Conservation (phyloP, 2,888 invertebrate species). For the Drosophila suboccidentalis region DNA sequence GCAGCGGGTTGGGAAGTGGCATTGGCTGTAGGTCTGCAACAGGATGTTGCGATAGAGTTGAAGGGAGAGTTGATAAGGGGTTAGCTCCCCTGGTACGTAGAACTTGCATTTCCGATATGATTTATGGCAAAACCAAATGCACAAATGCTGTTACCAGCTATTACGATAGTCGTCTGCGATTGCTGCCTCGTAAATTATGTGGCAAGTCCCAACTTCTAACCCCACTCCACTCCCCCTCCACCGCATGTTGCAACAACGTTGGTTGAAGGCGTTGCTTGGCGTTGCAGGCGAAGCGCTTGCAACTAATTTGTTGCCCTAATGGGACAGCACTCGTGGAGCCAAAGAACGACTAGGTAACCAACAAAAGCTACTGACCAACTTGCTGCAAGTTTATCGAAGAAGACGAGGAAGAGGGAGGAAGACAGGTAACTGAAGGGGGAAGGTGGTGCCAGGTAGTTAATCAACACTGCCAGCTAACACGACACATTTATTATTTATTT, state of each 20-base stretch:
- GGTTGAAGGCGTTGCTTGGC: conserved; percentile 3
- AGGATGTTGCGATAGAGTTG: background rate
- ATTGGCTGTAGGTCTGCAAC: background rate
- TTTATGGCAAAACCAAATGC: conserved; percentile 70
- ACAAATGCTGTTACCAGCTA: conserved; percentile 72
- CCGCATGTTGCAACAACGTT: conserved; percentile 7
- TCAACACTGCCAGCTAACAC: conserved; percentile 2
- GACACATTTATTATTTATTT: conserved; percentile 5
- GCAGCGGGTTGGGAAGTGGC: conserved; percentile 7
- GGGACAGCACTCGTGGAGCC: conserved; percentile 53
- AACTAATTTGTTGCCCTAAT: conserved; percentile 76
- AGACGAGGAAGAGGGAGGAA: background rate
- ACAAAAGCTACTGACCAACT: conserved; percentile 14
- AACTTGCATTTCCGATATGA: conserved; percentile 67
- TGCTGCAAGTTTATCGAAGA: background rate
- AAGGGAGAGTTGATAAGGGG: background rate
- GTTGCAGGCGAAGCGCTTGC: conserved; percentile 30
- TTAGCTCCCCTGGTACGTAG: conserved; percentile 19
- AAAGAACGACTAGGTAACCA: conserved; percentile 4
- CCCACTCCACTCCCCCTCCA: background rate
- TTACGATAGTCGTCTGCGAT: conserved; percentile 69
- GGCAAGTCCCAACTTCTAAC: background rate
- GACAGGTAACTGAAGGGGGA: too few relatives aligned
- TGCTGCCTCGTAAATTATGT: conserved; percentile 68
- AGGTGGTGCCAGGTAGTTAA: background rate